phyloP scores from a whole-genome alignment of 2,113 vertebrate genomes.

The Procavia capensis region DNA sequence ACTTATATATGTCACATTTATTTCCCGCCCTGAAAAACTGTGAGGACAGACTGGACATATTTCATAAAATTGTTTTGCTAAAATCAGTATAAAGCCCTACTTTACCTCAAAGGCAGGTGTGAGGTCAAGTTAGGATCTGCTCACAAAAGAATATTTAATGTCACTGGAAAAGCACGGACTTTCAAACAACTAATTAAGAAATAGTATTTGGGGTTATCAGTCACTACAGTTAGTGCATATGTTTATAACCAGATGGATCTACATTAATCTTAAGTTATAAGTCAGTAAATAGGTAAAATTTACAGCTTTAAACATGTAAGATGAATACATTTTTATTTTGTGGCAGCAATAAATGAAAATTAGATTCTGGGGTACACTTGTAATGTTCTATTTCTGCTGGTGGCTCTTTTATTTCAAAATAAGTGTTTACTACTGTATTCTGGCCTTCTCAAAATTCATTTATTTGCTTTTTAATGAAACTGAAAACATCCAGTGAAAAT shows the following conservation, averaged over 20 bases:
- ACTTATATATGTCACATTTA: background rate
- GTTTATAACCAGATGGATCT: background rate
- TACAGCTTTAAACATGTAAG: background rate
- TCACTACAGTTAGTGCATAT: background rate
- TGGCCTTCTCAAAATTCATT: constrained; percentile 10
- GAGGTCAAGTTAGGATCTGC: background rate
- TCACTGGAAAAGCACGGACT: constrained; percentile 1
- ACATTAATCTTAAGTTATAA: background rate
- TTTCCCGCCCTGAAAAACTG: background rate
- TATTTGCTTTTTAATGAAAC: constrained; percentile 32
- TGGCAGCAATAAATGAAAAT: constrained; percentile 35
- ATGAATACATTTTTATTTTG: constrained; percentile 41
- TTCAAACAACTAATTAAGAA: constrained; percentile 16
- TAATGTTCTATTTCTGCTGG: background rate
- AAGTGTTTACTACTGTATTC: background rate
- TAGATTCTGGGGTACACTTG: background rate
- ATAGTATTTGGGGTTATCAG: background rate
- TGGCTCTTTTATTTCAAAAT: constrained; percentile 30
- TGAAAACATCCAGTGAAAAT: background rate
- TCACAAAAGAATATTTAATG: constrained; percentile 25
- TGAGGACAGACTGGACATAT: background rate
- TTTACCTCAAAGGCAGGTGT: background rate
- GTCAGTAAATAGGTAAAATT: background rate
- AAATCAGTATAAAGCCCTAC: constrained; percentile 24
- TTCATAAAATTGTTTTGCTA: constrained; percentile 35